A percentile compares a stretch with the other conserved stretches of the same genome.
These are phyloP conservation scores for Hemitrygon akajei DNA, from an alignment of 2,797 vertebrate species.

Conservation along the genomic window DNA sequence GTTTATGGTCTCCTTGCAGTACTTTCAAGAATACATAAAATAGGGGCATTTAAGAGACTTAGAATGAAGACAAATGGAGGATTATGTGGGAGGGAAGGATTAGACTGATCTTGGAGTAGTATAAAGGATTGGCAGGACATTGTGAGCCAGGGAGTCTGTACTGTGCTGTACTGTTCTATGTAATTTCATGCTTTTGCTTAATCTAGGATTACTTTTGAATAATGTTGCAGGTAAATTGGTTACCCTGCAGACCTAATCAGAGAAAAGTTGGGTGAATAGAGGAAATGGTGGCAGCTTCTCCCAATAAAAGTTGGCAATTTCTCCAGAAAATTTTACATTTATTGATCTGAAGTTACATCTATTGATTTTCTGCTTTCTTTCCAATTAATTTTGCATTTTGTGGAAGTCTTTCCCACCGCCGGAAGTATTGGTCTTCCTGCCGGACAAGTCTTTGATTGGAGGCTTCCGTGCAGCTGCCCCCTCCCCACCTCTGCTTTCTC, in stretches of 20 bases:
- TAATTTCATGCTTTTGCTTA: background rate
- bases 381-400: background rate
- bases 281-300: too few species aligned
- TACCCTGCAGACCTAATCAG: too few species aligned
- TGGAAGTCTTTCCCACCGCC: background rate
- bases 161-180: too few species aligned
- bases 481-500: too few species aligned
- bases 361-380: background rate
- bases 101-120: too few species aligned
- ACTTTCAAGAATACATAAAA: background rate
- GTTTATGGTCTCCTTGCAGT: background rate
- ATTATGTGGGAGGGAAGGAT: too few species aligned
- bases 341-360: background rate
- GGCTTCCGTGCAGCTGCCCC: background rate
- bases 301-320: too few species aligned
- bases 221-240: background rate
- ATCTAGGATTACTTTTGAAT: background rate
- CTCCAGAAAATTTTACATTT: background rate
- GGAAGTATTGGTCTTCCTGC: background rate
- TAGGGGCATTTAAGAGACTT: too few species aligned
- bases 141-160: too few species aligned
- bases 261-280: too few species aligned
- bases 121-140: too few species aligned
- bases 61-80: too few species aligned
- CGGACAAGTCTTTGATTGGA: background rate